These are phyloP conservation scores for Orgyia antiqua DNA, from an alignment of 2,888 invertebrate species.

Conservation along the genomic window DNA sequence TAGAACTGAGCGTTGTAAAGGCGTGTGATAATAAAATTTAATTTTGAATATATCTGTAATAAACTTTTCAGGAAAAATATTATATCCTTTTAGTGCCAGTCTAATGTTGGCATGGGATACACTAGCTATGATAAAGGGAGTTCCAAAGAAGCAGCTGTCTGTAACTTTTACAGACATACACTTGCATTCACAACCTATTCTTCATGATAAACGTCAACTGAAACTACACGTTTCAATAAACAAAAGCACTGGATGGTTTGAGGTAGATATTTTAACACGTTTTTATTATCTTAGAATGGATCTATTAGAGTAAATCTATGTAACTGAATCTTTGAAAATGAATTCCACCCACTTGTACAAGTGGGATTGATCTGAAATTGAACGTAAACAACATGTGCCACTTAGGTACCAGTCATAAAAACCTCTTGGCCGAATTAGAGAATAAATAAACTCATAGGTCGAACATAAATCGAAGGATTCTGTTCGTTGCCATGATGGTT, in stretches of 20 bases:
- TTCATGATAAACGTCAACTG: conserved; percentile 64
- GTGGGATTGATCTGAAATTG: neutral
- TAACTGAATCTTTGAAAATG: neutral
- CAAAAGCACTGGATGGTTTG: conserved; percentile 77
- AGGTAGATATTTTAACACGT: conserved; percentile 42
- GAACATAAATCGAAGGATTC: no score
- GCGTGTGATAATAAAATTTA: no score
- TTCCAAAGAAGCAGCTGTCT: conserved; percentile 78
- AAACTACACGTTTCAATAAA: conserved; percentile 77
- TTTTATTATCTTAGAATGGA: no score
- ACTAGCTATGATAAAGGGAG: conserved; percentile 73
- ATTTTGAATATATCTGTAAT: no score
- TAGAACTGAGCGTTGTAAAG: no score
- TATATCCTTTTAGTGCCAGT: conserved; percentile 88
- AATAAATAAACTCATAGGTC: no score
- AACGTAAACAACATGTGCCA: neutral
- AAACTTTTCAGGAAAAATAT: conserved; percentile 67
- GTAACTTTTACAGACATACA: conserved; percentile 82
- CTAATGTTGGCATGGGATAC: conserved; percentile 84
- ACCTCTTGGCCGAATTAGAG: no score
- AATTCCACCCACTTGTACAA: neutral
- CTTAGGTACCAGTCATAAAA: no score
- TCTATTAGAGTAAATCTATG: no score
- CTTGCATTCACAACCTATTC: conserved; percentile 76
- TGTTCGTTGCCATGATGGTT: no score